Evolutionary conservation across 53 echinoderm and acorn worm genomes (phyloP).

Genomic region (Antedon mediterranea): DNA sequence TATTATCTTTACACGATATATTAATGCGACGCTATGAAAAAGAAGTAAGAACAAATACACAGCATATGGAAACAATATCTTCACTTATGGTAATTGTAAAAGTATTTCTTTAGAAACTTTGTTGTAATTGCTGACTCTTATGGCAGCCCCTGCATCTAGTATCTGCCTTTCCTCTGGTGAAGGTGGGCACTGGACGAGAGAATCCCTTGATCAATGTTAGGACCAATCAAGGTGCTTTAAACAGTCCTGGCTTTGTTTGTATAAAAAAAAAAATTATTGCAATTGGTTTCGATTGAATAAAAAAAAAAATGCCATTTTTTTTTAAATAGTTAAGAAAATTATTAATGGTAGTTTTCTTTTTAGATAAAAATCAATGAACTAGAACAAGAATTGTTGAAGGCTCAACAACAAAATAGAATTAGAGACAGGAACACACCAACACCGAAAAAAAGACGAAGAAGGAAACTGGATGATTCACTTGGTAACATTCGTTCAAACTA

Average conservation of each 20-base stretch:
- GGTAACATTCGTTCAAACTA: constrained; percentile 25
- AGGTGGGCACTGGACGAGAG: too few species aligned
- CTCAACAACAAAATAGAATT: constrained; percentile 35
- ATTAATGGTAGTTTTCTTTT: neutral
- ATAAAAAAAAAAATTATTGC: too few species aligned
- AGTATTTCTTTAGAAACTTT: neutral
- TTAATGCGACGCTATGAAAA: constrained; percentile 88
- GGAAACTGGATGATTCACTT: constrained; percentile 28
- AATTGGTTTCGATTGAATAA: too few species aligned
- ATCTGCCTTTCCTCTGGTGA: too few species aligned
- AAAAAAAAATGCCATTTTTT: too few species aligned
- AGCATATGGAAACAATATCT: constrained; percentile 77
- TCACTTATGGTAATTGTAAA: constrained; percentile 59
- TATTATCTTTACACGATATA: constrained; percentile 72
- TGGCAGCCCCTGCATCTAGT: too few species aligned
- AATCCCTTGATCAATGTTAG: too few species aligned
- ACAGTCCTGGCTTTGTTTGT: too few species aligned
- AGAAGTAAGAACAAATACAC: constrained; percentile 60
- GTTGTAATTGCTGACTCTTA: too few species aligned
- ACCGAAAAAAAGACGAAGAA: constrained; percentile 14
- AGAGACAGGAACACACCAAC: constrained; percentile 48
- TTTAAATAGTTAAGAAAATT: neutral
- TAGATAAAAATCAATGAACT: constrained; percentile 3
- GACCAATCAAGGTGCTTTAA: too few species aligned
- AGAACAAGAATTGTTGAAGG: neutral